A percentile compares a stretch with the other conserved stretches of the same genome.
Evolutionary conservation across 2,797 vertebrate genomes (phyloP).

Genomic region (Cynodonichthys magdalenae): DNA sequence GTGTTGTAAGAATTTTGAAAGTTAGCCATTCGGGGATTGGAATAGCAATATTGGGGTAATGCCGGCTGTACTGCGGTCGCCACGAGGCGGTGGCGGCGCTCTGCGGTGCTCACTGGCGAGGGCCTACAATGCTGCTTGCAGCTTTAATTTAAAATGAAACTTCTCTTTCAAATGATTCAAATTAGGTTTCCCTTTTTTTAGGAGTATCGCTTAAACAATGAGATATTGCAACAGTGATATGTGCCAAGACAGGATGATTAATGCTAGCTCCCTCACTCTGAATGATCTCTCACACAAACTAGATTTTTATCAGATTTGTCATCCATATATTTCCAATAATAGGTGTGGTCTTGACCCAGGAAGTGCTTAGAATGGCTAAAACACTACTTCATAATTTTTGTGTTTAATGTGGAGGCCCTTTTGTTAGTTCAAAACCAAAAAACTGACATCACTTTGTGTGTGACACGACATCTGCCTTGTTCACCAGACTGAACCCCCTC

Average conservation of each 20-base stretch:
- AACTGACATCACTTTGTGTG: constrained; percentile 40
- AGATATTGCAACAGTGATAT: constrained; percentile 19
- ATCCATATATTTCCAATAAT: not conserved
- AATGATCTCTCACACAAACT: constrained; percentile 18
- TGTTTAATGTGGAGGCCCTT: constrained; percentile 1
- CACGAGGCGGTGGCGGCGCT: too few species aligned
- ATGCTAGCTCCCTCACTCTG: constrained; percentile 15
- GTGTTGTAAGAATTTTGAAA: too few species aligned
- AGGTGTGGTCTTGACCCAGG: not conserved
- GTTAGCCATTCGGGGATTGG: too few species aligned
- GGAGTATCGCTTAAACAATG: not conserved
- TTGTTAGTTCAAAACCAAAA: constrained; percentile 17
- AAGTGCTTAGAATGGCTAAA: not conserved
- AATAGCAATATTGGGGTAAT: too few species aligned
- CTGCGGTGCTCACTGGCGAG: too few species aligned
- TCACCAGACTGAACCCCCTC: constrained; percentile 41
- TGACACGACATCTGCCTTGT: constrained; percentile 40
- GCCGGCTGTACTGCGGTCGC: too few species aligned
- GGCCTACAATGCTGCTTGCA: too few species aligned
- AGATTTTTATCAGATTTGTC: constrained; percentile 26
- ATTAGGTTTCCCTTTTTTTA: constrained; percentile 9
- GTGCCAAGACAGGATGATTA: constrained; percentile 18
- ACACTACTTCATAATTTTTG: not conserved
- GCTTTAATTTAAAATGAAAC: not conserved
- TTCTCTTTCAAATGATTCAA: not conserved